Percentiles rank a stretch among this genome's conserved stretches.
Conservation (phyloP, 1,140 invertebrate genomes). For the Tetragonula clypearis region DNA sequence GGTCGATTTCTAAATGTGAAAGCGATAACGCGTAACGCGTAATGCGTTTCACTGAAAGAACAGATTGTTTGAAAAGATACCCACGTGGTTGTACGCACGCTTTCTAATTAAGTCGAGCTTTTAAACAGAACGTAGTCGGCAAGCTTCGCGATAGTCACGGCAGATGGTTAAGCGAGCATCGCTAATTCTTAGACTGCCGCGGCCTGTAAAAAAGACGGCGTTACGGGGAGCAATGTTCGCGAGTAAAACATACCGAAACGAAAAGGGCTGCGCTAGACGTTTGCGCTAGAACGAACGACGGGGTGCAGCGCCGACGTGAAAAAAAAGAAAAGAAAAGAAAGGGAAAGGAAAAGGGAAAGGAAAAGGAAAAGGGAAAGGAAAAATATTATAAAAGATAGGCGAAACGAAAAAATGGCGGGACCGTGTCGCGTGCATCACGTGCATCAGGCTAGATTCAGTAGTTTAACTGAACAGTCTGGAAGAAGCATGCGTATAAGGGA, state of each 20-base stretch:
- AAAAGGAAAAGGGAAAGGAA: background rate
- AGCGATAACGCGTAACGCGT: background rate
- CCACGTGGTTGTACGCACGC: background rate
- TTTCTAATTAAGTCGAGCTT: slow-evolving; percentile 40
- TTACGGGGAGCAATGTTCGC: background rate
- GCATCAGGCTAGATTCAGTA: slow-evolving; percentile 30
- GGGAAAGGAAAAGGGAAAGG: too few species aligned
- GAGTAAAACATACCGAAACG: background rate
- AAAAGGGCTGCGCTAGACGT: background rate
- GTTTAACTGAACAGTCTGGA: background rate
- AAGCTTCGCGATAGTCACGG: background rate
- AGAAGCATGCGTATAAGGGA: background rate
- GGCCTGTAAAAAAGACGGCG: background rate
- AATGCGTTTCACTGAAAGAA: background rate
- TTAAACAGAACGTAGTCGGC: background rate
- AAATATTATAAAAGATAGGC: slow-evolving; percentile 25
- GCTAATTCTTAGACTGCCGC: slow-evolving; percentile 20
- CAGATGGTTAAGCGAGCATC: slow-evolving; percentile 35
- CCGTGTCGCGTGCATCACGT: background rate
- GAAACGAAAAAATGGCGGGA: slow-evolving; percentile 14
- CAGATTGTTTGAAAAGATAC: slow-evolving; percentile 1
- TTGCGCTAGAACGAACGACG: background rate
- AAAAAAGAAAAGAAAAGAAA: background rate
- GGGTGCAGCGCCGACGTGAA: background rate
- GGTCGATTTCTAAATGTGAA: background rate